These are phyloP conservation scores for Iselma pallidipennis DNA, from an alignment of 2,888 invertebrate genomes.

Conservation along the genomic window DNA sequence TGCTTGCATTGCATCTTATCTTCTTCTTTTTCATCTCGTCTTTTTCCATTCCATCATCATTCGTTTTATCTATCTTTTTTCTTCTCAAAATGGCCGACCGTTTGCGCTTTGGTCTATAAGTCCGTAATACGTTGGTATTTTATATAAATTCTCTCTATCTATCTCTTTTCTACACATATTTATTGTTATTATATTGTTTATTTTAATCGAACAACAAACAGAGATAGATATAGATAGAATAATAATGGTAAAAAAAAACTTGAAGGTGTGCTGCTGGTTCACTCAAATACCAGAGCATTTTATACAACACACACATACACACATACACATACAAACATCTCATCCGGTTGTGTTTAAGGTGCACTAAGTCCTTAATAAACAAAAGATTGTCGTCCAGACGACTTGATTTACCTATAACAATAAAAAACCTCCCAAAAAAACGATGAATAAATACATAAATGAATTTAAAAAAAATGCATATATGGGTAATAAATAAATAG, in stretches of 20 bases:
- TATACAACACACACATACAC: not conserved
- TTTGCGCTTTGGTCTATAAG: not conserved
- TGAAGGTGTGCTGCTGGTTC: constrained; percentile 22
- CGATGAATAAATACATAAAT: not conserved
- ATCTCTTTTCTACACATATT: no score
- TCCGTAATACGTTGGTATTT: not conserved
- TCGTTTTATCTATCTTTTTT: not conserved
- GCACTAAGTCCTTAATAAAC: constrained; percentile 1
- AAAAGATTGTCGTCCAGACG: constrained; percentile 3
- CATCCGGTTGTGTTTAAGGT: constrained; percentile 3
- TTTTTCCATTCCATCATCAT: not conserved
- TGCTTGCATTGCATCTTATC: no score
- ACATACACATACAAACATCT: not conserved
- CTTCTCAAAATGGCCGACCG: not conserved
- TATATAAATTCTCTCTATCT: not conserved
- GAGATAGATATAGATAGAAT: not conserved
- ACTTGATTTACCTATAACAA: not conserved
- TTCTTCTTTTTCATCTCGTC: not conserved
- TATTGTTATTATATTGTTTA: no score
- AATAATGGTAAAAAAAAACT: constrained; percentile 13
- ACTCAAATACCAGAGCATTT: constrained; percentile 25
- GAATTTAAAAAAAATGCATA: no score
- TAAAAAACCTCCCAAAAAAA: not conserved
- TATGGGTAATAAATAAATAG: no score
- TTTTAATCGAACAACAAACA: not conserved